Base-by-base conservation (phyloP, 2,888 invertebrate species). In the Lasioglossum morio region DNA sequence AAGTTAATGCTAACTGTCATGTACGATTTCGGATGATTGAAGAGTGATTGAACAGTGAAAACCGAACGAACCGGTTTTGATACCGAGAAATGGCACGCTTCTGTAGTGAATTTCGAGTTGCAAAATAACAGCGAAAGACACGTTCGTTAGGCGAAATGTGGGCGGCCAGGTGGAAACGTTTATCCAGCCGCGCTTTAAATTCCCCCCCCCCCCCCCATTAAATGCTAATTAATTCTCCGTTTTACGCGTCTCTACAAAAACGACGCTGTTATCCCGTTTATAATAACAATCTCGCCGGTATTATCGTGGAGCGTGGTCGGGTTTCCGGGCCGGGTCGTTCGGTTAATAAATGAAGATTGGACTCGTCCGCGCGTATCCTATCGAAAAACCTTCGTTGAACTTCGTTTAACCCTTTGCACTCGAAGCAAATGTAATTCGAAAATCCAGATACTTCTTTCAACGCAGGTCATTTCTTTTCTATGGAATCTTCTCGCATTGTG, bases 271-370 rank as follows among this genome's bases (percentile, higher is more conserved):
- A 57, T 46, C 34, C 69, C 19, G 77, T 74, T 83, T 83, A 83
- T 40, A 70, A 46, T 69, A 77, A 83, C 69, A 40, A 77, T 83
- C 69, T 72, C 14, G 19, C 19, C n/a, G 74, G 57, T 63, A 48
- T 63, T 57, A 69, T 34, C 23, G 72, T n/a, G 75, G 53, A 37
- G 34, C 75, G 40, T 30, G 10, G 7, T 27, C 2, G 19, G 12
- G 60, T 14, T 27, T 16, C 53, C 53, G 10, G 10, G 53, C 4
- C 3, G 7, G 40, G 48, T 57, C 77, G 73, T 84, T 84, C 69
- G 37, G 73, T 77, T 77, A 77, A 77, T 73, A 60, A 74, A 84
- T 74, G 84, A 77, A 84, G 70, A 77, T 84, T 83, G 84, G 69
- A 84, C 30, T 37, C 46, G 34, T 48, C 34, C n/a, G 40, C 19